A percentile compares a stretch with the other conserved stretches of the same genome.
Evolutionary conservation across 1,140 invertebrate species (phyloP).

Genomic region (Zaprionus gabonicus): DNA sequence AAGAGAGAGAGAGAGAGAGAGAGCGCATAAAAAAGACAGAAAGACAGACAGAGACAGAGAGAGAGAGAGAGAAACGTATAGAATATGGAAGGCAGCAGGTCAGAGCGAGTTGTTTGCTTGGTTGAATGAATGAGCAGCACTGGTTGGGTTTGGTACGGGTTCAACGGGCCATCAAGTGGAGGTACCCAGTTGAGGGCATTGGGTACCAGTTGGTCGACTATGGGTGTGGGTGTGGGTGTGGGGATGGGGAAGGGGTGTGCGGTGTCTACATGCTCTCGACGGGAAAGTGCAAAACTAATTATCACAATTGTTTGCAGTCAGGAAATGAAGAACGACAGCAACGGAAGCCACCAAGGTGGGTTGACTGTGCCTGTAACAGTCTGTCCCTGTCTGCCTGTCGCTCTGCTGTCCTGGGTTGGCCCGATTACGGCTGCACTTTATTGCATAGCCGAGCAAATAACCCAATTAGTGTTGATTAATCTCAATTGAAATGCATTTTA

Average conservation of each 20-base stretch:
- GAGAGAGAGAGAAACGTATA: constrained; percentile 3
- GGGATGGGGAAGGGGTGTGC: not conserved
- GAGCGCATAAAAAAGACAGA: constrained; percentile 15
- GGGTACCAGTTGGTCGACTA: not conserved
- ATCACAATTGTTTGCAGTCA: constrained; percentile 80
- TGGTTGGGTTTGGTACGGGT: constrained; percentile 27
- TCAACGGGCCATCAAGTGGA: constrained; percentile 9
- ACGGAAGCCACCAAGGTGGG: constrained; percentile 78
- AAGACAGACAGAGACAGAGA: constrained; percentile 38
- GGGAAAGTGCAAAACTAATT: constrained; percentile 82
- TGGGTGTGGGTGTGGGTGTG: too few species aligned
- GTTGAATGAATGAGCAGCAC: constrained; percentile 39
- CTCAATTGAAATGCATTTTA: constrained; percentile 79
- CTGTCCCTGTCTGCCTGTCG: not conserved
- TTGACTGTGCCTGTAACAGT: constrained; percentile 23
- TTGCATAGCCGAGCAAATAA: constrained; percentile 76
- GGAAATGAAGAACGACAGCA: constrained; percentile 82
- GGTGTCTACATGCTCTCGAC: constrained; percentile 21
- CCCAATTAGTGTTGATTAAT: constrained; percentile 81
- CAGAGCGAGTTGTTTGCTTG: constrained; percentile 17
- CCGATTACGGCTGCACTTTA: constrained; percentile 73
- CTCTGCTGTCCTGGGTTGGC: constrained; percentile 38
- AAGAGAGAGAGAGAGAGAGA: constrained; percentile 12
- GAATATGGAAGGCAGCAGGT: constrained; percentile 1
- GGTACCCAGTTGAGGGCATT: not conserved